Evolutionary conservation across 2,113 vertebrate genomes (phyloP).

Genomic region (Bubalus kerabau): DNA sequence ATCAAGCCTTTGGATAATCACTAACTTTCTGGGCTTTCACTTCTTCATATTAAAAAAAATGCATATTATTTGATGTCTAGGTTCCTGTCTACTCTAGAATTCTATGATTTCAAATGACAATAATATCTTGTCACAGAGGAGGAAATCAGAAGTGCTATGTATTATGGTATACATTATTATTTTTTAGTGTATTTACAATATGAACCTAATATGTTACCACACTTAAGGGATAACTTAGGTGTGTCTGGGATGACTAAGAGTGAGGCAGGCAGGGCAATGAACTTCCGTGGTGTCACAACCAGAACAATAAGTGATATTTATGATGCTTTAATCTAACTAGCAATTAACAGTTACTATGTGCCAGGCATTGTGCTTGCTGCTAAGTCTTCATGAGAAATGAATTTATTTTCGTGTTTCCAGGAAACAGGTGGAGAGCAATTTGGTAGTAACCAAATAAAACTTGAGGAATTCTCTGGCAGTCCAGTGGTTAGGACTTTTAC

Average conservation of each 20-base stretch:
- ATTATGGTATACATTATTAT: not conserved
- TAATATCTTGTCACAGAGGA: not conserved
- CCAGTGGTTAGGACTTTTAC: not conserved
- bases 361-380: not conserved
- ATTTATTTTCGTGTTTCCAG: conserved; percentile 2
- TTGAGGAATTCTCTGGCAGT: not conserved
- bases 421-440: not conserved
- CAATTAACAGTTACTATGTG: not conserved
- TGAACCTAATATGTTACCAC: not conserved
- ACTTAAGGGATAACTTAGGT: not conserved
- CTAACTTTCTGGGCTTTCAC: not conserved
- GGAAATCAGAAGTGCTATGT: not conserved
- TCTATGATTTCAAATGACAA: conserved; percentile 24
- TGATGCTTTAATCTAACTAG: not conserved
- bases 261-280: not conserved
- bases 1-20: not conserved
- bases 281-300: not conserved
- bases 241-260: not conserved
- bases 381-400: conserved; percentile 29
- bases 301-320: not conserved
- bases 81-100: not conserved
- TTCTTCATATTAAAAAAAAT: not conserved
- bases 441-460: not conserved
- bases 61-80: not conserved
- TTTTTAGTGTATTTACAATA: not conserved